A percentile compares a stretch with the other conserved stretches of the same genome.
Evolutionary conservation across 2,113 vertebrate genomes (phyloP).

Genomic region (Menidia beryllina): DNA sequence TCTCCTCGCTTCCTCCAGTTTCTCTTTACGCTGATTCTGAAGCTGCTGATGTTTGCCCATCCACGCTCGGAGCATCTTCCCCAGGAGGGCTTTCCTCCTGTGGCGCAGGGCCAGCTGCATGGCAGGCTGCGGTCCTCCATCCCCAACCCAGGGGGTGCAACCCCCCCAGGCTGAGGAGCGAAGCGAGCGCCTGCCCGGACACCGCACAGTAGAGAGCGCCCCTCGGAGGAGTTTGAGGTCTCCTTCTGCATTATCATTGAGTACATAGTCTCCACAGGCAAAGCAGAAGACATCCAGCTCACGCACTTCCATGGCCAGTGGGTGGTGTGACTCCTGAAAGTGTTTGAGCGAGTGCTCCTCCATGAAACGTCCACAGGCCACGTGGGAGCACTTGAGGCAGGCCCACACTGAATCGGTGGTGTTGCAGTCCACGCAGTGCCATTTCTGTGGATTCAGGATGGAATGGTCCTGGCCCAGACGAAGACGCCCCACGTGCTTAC

Average conservation of each 20-base stretch:
- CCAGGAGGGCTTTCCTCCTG: constrained; percentile 89
- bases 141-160: constrained; percentile 58
- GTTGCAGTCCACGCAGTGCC: constrained; percentile 92
- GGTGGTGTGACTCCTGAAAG: constrained; percentile 91
- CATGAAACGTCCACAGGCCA: constrained; percentile 95
- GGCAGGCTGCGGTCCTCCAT: constrained; percentile 81
- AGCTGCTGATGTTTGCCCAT: constrained; percentile 83
- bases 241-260: constrained; percentile 96
- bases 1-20: constrained; percentile 86
- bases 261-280: constrained; percentile 94
- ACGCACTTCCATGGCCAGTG: constrained; percentile 95
- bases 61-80: constrained; percentile 85
- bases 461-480: constrained; percentile 97
- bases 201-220: constrained; percentile 88
- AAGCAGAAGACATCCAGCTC: constrained; percentile 98
- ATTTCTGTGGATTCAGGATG: constrained; percentile 98
- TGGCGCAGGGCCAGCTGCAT: constrained; percentile 92
- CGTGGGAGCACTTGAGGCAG: constrained; percentile 97
- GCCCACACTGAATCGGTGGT: constrained; percentile 96
- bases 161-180: constrained; percentile 86
- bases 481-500: constrained; percentile 97
- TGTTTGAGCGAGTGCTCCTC: constrained; percentile 94
- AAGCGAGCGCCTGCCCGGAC: constrained; percentile 86
- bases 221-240: constrained; percentile 95
- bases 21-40: constrained; percentile 82